phyloP scores from a whole-genome alignment of 2,113 vertebrate genomes.

The Oryzias javanicus region DNA sequence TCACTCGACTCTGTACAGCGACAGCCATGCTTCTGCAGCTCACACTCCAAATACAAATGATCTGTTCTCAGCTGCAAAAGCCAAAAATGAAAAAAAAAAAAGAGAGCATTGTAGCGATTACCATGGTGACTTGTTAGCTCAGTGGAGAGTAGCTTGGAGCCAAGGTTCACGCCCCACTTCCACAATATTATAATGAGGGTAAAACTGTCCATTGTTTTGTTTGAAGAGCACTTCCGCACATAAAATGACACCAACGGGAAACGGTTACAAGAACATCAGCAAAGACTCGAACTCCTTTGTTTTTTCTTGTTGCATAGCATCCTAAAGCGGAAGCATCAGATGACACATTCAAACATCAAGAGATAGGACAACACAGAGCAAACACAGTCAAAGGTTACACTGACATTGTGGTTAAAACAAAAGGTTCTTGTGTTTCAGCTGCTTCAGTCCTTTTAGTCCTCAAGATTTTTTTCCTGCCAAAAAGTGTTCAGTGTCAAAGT shows the following conservation, averaged over 20 bases:
- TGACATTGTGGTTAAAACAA: too few relatives aligned
- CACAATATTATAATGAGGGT: conserved; percentile 6
- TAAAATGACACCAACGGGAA: conserved; percentile 1
- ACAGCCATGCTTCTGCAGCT: conserved; percentile 51
- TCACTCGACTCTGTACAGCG: conserved; percentile 55
- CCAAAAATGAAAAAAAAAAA: conserved; percentile 42
- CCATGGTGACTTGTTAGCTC: conserved; percentile 36
- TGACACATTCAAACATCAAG: too few relatives aligned
- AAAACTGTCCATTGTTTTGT: conserved; percentile 14
- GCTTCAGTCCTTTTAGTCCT: conserved; percentile 13
- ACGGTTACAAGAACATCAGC: background rate
- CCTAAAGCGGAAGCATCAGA: too few relatives aligned
- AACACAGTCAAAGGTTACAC: too few relatives aligned
- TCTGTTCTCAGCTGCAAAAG: conserved; percentile 24
- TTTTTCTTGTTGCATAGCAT: too few relatives aligned
- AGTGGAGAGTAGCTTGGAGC: conserved; percentile 10
- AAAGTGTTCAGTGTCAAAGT: conserved; percentile 17
- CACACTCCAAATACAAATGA: conserved; percentile 52
- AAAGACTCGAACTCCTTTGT: background rate
- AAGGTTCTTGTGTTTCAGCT: background rate
- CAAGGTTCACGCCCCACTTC: conserved; percentile 31
- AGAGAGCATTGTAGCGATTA: conserved; percentile 44
- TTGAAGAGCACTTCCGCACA: conserved; percentile 3
- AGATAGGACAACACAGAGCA: too few relatives aligned
- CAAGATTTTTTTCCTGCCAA: conserved; percentile 7